Evolutionary conservation across 2,888 invertebrate species (phyloP).

Genomic region (Pachycephus smyrnensis): DNA sequence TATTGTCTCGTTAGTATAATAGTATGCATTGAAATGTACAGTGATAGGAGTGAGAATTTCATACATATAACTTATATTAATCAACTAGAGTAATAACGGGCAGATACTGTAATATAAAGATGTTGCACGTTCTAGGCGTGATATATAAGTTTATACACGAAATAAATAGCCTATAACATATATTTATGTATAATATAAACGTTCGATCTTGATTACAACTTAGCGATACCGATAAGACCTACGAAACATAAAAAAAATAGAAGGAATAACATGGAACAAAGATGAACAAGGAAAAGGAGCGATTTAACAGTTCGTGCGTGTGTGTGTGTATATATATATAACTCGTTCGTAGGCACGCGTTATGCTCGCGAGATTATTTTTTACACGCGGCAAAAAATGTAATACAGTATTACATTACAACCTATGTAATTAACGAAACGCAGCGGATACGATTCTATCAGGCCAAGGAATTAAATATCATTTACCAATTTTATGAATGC

Average conservation of each 20-base stretch:
- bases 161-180: neutral
- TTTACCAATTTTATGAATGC: neutral
- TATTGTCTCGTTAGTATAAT: conserved; percentile 63
- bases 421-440: neutral
- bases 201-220: neutral
- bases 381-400: neutral
- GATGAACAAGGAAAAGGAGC: neutral
- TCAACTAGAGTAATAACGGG: neutral
- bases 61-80: conserved; percentile 11
- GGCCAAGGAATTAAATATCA: neutral
- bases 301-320: neutral
- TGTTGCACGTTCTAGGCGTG: neutral
- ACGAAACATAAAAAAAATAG: neutral
- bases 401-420: neutral
- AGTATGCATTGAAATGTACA: conserved; percentile 51
- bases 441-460: neutral
- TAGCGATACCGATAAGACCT: neutral
- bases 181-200: neutral
- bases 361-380: neutral
- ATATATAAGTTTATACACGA: neutral
- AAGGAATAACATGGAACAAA: neutral
- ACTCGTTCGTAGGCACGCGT: neutral
- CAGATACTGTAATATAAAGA: neutral
- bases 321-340: neutral
- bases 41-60: conserved; percentile 48